Base-by-base conservation (phyloP, 2,113 vertebrate genomes). In the Apistogramma diplotaenia region DNA sequence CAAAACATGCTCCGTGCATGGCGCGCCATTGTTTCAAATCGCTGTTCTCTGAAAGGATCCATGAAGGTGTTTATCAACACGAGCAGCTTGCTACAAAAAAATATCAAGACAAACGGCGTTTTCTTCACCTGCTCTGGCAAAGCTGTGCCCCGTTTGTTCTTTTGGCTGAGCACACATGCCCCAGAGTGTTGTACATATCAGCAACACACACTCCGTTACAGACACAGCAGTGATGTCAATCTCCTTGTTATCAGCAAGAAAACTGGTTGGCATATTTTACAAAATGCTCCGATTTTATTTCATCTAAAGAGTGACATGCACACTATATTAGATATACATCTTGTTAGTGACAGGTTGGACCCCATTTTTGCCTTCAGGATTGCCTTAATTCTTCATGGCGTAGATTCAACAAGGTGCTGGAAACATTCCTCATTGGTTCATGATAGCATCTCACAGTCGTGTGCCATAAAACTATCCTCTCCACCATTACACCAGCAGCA, bases 1-100 rank as follows among this genome's bases (percentile, higher is more conserved):
- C 86, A 94, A 92, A 89, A 90, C 87, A 87, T 83, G 91, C 90
- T 79, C 78, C 49, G 73, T 82, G 87, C 49, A 31, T n/a, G 23
- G 89, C 55, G 49, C 59, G 35, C 33, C 80, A 79, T 89, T 91
- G 87, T 93, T 94, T 93, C 85, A 86, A 87, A 83, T 75, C 65
- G 4, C 81, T 60, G 37, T 67, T 57, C 18, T 71, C 15, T 55
- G 15, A 51, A 19, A 19, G 18, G 16, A 51, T 15, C 55, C 74
- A 84, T 76, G 49, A 33, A 59, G 18, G 37, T 67, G 53, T 51
- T 78, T 27, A 59, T 72, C 78, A 72, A 83, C 60, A 53, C 5
- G 57, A 59, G 60, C 60, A 25, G 31, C 49, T 33, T 8, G 51
- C 56, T 46, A 23, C 13, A 43, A 15, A 27, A 75, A 40, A 54